A percentile compares a stretch with the other conserved stretches of the same genome.
These are phyloP conservation scores for Naja naja DNA, from an alignment of 2,113 vertebrate species.

Conservation along the genomic window DNA sequence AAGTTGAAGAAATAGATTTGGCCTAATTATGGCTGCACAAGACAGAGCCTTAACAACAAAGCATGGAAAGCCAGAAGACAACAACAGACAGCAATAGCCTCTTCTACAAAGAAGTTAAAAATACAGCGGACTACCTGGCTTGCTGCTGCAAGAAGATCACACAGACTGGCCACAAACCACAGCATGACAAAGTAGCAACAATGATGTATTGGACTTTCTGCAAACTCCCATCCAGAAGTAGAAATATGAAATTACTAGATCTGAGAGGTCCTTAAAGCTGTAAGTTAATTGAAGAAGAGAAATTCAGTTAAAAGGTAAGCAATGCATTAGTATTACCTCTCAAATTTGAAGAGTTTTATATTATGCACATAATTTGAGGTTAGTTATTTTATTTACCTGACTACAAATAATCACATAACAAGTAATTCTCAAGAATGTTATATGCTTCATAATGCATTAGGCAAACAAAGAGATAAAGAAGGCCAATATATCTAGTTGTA, in stretches of 20 bases:
- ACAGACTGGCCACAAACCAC: no score
- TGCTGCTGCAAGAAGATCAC: no score
- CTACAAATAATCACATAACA: background rate
- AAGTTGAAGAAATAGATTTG: no score
- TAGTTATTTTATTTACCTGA: background rate
- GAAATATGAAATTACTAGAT: background rate
- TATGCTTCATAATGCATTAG: background rate
- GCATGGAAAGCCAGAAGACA: no score
- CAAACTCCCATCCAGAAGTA: background rate
- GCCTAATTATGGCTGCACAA: no score
- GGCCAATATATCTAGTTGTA: background rate
- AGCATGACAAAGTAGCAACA: no score
- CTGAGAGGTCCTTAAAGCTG: background rate
- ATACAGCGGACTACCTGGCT: no score
- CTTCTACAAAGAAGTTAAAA: no score
- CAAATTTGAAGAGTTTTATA: background rate
- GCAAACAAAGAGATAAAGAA: background rate
- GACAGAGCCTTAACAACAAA: no score
- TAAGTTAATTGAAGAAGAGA: background rate
- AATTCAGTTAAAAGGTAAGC: background rate
- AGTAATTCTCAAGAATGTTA: background rate
- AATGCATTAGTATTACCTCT: background rate
- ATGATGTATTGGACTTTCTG: no score
- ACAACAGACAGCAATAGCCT: no score
- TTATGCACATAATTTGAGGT: background rate